Conservation (phyloP, 2,888 invertebrate species). For the Lasioglossum lativentre region DNA sequence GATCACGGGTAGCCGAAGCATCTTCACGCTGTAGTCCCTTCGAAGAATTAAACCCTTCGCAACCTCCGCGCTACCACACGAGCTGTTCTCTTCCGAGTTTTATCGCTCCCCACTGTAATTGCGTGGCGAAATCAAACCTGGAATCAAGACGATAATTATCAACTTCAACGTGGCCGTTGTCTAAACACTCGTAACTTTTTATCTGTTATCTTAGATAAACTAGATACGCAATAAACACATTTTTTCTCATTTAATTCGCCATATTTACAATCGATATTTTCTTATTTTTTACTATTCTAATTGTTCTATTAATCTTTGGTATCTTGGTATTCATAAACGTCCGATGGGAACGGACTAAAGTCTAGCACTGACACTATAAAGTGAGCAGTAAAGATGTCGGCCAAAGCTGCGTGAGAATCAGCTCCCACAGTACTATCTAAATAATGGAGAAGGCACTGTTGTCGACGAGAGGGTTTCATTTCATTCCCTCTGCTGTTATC, state of each 20-base stretch:
- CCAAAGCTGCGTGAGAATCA: not conserved
- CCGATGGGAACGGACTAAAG: not conserved
- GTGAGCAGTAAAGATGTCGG: not conserved
- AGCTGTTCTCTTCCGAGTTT: slow-evolving; percentile 12
- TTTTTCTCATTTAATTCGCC: not conserved
- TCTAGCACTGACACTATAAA: not conserved
- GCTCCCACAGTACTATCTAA: not conserved
- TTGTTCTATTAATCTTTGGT: not conserved
- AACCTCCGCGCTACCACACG: not conserved
- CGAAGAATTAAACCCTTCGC: not conserved
- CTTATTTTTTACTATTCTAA: not conserved
- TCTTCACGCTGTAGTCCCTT: slow-evolving; percentile 7
- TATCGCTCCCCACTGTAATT: slow-evolving; percentile 27
- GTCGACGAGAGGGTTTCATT: not conserved
- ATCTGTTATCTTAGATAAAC: slow-evolving; percentile 52
- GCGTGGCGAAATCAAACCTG: slow-evolving; percentile 40
- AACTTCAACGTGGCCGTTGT: not conserved
- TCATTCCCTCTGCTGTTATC: not conserved
- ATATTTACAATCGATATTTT: not conserved
- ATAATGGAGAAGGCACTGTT: not conserved
- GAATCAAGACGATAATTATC: slow-evolving; percentile 53
- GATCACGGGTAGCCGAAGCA: slow-evolving; percentile 43
- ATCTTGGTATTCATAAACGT: not conserved
- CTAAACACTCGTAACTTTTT: slow-evolving; percentile 7
- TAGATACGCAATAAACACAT: not conserved